phyloP scores from a whole-genome alignment of 2,113 vertebrate species.

The Xenopus tropicalis region UCB_Xtro_10.0 CM004445.2:64829001-64829500 shows the following conservation, averaged over 20 bases:
- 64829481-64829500: too few species aligned
- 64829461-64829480: too few species aligned
- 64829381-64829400: conserved; percentile 39
- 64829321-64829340: conserved; percentile 51
- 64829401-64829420: conserved; percentile 30
- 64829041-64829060: too few species aligned
- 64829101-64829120: too few species aligned
- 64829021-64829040: too few species aligned
- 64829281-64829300: conserved; percentile 40
- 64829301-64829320: conserved; percentile 31
- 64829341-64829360: conserved; percentile 43
- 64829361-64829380: conserved; percentile 46
- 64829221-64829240: not conserved
- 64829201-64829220: not conserved
- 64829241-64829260: conserved; percentile 44
- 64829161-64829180: too few species aligned
- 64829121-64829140: too few species aligned
- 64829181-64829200: not conserved
- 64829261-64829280: conserved; percentile 50
- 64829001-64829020: too few species aligned
- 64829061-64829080: too few species aligned
- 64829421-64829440: conserved; percentile 5
- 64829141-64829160: too few species aligned
- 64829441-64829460: too few species aligned
- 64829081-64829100: too few species aligned